Evolutionary conservation across 1,140 invertebrate species (phyloP).

Genomic region (Drosophila ironensis): DNA sequence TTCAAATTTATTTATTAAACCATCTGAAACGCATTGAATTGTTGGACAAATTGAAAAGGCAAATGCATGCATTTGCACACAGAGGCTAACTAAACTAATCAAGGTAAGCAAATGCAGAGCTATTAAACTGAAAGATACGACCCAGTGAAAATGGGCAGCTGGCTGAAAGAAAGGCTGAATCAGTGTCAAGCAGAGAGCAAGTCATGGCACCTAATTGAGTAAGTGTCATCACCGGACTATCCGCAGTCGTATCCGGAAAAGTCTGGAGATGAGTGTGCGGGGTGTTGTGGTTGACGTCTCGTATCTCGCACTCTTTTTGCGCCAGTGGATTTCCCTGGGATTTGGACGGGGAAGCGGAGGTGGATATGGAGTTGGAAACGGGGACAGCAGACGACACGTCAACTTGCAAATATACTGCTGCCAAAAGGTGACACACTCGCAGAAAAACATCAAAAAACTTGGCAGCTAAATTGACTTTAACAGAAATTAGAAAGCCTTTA

Average conservation of each 20-base stretch:
- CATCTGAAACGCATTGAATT: background rate
- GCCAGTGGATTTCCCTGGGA: conserved; percentile 37
- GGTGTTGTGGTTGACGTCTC: conserved; percentile 42
- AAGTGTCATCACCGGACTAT: conserved; percentile 62
- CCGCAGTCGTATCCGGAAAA: conserved; percentile 17
- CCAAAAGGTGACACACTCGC: background rate
- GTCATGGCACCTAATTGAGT: conserved; percentile 72
- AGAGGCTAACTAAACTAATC: conserved; percentile 23
- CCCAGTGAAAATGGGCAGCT: conserved; percentile 38
- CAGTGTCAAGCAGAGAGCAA: conserved; percentile 47
- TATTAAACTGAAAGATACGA: conserved; percentile 21
- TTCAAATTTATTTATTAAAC: background rate
- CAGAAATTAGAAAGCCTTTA: too few relatives aligned
- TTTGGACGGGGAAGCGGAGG: too few relatives aligned
- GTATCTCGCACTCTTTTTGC: conserved; percentile 34
- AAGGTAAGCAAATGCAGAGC: conserved; percentile 51
- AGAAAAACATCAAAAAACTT: background rate
- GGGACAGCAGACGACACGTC: conserved; percentile 59
- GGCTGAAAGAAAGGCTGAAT: conserved; percentile 61
- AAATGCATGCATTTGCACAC: conserved; percentile 6
- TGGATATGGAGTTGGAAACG: too few relatives aligned
- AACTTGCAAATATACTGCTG: conserved; percentile 75
- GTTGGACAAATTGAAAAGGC: conserved; percentile 2
- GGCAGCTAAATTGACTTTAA: too few relatives aligned
- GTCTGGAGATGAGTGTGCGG: conserved; percentile 17